phyloP scores from a whole-genome alignment of 2,797 vertebrate species.

The Pseudochirops corinnae region DNA sequence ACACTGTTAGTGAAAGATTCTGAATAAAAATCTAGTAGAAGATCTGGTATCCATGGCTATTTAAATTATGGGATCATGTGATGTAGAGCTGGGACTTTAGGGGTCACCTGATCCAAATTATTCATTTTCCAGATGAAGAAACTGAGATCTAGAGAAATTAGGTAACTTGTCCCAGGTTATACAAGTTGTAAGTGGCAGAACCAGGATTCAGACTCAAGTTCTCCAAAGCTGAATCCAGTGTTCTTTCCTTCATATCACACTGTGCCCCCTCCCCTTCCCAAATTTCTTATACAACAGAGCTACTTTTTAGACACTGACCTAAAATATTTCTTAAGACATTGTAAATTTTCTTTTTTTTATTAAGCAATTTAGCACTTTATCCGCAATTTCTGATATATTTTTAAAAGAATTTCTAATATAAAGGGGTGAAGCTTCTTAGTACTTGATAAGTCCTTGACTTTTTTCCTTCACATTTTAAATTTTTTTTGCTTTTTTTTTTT shows the following conservation, averaged over 20 bases:
- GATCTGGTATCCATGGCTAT: neutral
- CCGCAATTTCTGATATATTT: neutral
- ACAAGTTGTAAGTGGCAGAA: conserved; percentile 7
- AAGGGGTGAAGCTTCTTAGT: neutral
- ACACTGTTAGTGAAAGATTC: neutral
- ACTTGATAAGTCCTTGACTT: neutral
- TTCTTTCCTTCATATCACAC: neutral
- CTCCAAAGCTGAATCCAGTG: conserved; percentile 25
- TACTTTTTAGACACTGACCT: neutral
- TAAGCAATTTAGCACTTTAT: neutral
- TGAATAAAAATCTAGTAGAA: neutral
- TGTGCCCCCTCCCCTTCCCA: neutral
- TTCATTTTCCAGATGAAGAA: conserved; percentile 25
- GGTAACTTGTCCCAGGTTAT: neutral
- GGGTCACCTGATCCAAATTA: neutral
- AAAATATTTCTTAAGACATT: neutral
- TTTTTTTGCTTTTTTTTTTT: neutral
- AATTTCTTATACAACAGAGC: neutral
- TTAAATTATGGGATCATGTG: neutral
- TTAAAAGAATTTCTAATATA: neutral
- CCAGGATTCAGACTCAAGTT: neutral
- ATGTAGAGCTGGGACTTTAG: neutral
- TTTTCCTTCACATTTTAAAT: neutral
- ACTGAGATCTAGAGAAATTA: neutral
- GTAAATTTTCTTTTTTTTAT: neutral